Evolutionary conservation across 2,113 vertebrate species (phyloP).

Genomic region (Misgurnus anguillicaudatus): DNA sequence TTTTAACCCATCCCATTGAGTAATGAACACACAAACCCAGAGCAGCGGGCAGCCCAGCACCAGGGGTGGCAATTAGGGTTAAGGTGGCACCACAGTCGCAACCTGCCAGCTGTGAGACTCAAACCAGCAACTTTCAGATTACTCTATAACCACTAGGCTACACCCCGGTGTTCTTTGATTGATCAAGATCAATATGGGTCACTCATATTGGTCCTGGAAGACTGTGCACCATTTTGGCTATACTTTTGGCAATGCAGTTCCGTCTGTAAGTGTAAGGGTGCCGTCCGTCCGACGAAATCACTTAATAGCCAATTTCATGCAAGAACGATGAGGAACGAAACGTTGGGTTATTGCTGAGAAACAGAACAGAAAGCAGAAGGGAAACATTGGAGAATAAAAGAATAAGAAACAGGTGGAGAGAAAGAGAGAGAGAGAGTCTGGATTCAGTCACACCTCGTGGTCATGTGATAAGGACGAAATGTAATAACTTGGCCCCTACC

Average conservation of each 20-base stretch:
- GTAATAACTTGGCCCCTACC: conserved; percentile 20
- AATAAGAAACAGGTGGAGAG: conserved; percentile 55
- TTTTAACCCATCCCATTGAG: no score
- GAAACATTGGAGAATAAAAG: conserved; percentile 5
- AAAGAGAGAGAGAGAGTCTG: conserved; percentile 48
- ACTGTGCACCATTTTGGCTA: not conserved
- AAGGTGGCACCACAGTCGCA: no score
- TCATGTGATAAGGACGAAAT: conserved; percentile 57
- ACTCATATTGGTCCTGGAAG: not conserved
- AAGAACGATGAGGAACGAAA: conserved; percentile 67
- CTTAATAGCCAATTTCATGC: conserved; percentile 76
- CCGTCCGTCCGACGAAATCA: conserved; percentile 59
- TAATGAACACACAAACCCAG: no score
- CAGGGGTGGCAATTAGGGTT: no score
- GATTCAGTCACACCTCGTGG: conserved; percentile 63
- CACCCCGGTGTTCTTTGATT: not conserved
- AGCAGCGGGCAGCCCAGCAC: no score
- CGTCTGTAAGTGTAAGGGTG: conserved; percentile 55
- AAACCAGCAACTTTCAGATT: no score
- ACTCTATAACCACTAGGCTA: no score
- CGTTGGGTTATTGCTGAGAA: conserved; percentile 62
- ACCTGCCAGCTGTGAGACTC: no score
- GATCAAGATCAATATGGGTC: not conserved
- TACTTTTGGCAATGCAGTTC: conserved; percentile 29
- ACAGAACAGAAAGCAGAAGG: not conserved